phyloP scores from a whole-genome alignment of 2,797 vertebrate genomes.

The Falco cherrug region DNA sequence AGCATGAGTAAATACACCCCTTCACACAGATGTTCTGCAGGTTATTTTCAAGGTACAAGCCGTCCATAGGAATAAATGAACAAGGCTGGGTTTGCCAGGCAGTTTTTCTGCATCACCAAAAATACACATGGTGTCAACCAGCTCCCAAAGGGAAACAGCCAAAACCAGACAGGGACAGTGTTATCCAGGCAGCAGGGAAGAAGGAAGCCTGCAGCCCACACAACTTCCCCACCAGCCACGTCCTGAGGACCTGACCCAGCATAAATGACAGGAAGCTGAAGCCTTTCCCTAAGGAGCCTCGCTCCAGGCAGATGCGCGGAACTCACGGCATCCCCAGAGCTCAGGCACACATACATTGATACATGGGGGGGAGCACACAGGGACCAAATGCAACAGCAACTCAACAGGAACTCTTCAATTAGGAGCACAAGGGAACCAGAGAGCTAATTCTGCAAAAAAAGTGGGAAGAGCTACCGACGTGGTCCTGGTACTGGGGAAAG shows the following conservation, averaged over 20 bases:
- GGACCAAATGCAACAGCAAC: not conserved
- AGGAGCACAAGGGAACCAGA: not conserved
- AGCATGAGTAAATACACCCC: not conserved
- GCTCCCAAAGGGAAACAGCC: not conserved
- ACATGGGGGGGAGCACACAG: rapidly evolving
- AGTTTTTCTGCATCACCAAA: not conserved
- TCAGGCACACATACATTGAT: rapidly evolving
- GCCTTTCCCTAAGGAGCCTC: not conserved
- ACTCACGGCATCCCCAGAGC: not conserved
- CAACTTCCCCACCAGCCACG: not conserved
- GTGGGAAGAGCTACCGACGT: not conserved
- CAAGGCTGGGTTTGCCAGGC: not conserved
- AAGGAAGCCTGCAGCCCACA: slow-evolving; percentile 11
- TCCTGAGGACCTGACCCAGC: not conserved
- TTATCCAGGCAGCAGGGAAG: not conserved
- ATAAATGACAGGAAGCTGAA: not conserved
- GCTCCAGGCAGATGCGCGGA: not conserved
- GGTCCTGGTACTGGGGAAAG: not conserved
- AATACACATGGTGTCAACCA: not conserved
- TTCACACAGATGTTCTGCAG: not conserved
- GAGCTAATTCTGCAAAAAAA: not conserved
- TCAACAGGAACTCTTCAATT: not conserved
- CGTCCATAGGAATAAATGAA: not conserved
- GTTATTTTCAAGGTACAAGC: slow-evolving; percentile 21
- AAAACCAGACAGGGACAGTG: not conserved